A percentile compares a stretch with the other conserved stretches of the same genome.
Conservation (phyloP, 2,113 vertebrate genomes). For the Ailuropoda melanoleuca region DNA sequence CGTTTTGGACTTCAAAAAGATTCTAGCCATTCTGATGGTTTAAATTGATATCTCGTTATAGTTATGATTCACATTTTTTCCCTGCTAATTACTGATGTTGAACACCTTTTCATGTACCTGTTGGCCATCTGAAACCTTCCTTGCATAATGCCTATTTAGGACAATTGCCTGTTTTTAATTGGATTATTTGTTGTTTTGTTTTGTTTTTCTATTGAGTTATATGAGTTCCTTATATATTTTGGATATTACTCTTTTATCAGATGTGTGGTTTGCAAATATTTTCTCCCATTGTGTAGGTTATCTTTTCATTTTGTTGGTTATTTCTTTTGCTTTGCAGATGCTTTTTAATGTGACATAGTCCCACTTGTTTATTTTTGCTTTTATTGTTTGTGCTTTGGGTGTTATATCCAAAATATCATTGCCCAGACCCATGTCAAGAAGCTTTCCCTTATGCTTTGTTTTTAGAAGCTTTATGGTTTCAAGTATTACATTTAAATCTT, state of each 20-base stretch:
- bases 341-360: not conserved
- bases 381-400: not conserved
- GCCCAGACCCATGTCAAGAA: not conserved
- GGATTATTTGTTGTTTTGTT: not conserved
- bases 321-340: not conserved
- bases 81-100: not conserved
- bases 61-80: not conserved
- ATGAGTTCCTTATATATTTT: not conserved
- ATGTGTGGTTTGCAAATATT: not conserved
- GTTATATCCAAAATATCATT: not conserved
- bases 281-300: not conserved
- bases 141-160: not conserved
- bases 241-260: not conserved
- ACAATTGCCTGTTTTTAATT: not conserved
- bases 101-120: not conserved
- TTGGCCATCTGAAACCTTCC: not conserved
- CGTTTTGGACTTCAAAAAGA: not conserved
- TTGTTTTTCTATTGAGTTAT: not conserved
- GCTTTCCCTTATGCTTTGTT: not conserved
- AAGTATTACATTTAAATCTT: not conserved
- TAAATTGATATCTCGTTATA: not conserved
- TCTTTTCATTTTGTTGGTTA: not conserved
- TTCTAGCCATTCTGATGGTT: not conserved
- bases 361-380: not conserved
- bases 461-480: not conserved